phyloP scores from a whole-genome alignment of 2,113 vertebrate genomes.

The Calonectris borealis region DNA sequence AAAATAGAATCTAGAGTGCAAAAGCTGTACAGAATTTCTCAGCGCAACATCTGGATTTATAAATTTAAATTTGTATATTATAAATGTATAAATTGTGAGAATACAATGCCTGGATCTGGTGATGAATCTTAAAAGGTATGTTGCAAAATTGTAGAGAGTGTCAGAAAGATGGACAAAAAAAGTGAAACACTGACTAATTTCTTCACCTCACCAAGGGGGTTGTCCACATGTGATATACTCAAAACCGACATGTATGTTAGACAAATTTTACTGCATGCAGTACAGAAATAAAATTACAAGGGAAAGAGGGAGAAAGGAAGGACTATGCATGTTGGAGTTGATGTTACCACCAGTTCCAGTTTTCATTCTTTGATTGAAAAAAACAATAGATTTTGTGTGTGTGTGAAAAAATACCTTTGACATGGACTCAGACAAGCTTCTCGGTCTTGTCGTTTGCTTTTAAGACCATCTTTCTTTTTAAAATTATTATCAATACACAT shows the following conservation, averaged over 20 bases:
- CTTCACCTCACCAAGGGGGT: not conserved
- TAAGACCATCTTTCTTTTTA: not conserved
- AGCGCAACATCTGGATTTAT: not conserved
- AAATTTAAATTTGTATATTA: not conserved
- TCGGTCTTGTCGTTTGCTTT: rapidly evolving
- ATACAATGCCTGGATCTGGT: not conserved
- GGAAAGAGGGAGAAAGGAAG: not conserved
- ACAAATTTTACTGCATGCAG: not conserved
- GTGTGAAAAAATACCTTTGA: not conserved
- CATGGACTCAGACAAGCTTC: not conserved
- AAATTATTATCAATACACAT: not conserved
- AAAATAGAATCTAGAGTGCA: not conserved
- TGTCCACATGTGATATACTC: not conserved
- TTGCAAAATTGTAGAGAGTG: not conserved
- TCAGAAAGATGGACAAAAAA: not conserved
- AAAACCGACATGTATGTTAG: not conserved
- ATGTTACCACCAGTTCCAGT: not conserved
- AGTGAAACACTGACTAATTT: not conserved
- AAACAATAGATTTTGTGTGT: not conserved
- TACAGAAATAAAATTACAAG: not conserved
- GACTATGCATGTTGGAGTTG: not conserved
- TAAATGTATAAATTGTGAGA: not conserved
- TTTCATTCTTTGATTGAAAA: not conserved
- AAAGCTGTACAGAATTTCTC: not conserved
- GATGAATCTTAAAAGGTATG: not conserved